Base-by-base conservation (phyloP, 1,140 invertebrate species). In the Leptinotarsa lineolata region DNA sequence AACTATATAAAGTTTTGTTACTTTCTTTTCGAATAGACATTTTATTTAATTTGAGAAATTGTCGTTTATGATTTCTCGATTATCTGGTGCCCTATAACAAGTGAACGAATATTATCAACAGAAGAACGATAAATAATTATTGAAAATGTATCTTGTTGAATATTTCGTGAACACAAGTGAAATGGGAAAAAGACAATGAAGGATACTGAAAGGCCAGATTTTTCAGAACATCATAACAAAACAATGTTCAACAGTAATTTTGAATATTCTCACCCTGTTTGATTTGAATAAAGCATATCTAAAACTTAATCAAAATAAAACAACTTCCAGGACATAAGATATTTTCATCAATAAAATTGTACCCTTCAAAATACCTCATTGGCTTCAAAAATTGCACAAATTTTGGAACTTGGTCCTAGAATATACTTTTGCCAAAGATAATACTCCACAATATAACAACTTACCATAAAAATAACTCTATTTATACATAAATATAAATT, bases 341-440 rank as follows among this genome's bases (percentile, higher is more conserved):
- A 64, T 73, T 20, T 69, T 58, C 44, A 67, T 22, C 18, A 45
- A 72, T 3, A 16, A 54, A 18, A 54, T 18, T 39, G 8, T 18
- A 54, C 48, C n/a, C 48, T 18, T 60, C 22, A 61, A 72, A 66
- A 63, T 63, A 72, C 46, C 30, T 45, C 69, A 73, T 65, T 58
- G 54, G 73, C 59, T 72, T 68, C 61, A 73, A 75, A 59, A 77
- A 80, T 80, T 80, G 78, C 78, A 80, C 78, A 72, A 76, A 44
- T 70, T 72, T 61, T 72, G 74, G 76, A 77, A 61, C 69, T 39
- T 77, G 76, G 73, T 77, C 76, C 76, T 72, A 20, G 22, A 61
- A 45, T 76, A 72, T 72, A 64, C 68, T 72, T 78, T 76, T 72
- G 39, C 72, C 74, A 67, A 72, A 44, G 65, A 68, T 61, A 70